These are phyloP conservation scores for Thereuonema tuberculata DNA, from an alignment of 1,140 invertebrate genomes.

Conservation along the genomic window DNA sequence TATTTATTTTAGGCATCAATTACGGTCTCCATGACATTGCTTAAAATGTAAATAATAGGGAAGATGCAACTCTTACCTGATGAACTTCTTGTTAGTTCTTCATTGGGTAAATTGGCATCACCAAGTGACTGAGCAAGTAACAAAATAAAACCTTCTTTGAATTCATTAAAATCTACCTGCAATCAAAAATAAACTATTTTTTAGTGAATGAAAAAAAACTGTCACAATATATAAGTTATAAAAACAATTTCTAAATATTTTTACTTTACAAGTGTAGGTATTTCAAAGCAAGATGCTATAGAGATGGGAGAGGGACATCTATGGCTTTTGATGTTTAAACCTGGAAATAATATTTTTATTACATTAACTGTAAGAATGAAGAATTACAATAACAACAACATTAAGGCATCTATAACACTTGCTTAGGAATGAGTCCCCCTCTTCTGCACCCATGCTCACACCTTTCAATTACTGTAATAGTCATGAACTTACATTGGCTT, in stretches of 20 bases:
- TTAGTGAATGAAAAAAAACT: background rate
- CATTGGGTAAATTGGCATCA: slow-evolving; percentile 1
- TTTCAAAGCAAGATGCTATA: background rate
- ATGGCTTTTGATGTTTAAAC: too few relatives aligned
- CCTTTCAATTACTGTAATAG: too few relatives aligned
- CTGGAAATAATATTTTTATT: too few relatives aligned
- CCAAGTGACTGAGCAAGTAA: slow-evolving; percentile 21
- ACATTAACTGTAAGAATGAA: too few relatives aligned
- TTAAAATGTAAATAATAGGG: too few relatives aligned
- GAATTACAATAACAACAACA: too few relatives aligned
- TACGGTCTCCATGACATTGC: background rate
- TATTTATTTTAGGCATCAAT: background rate
- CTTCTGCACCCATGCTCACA: too few relatives aligned
- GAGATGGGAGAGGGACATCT: background rate
- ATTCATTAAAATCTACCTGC: slow-evolving; percentile 28
- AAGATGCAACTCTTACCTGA: too few relatives aligned
- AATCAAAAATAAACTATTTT: background rate
- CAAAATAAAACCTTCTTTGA: slow-evolving; percentile 28
- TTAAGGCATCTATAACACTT: too few relatives aligned
- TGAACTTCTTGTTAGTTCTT: background rate
- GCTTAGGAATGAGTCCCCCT: too few relatives aligned
- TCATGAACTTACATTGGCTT: too few relatives aligned
- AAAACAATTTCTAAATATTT: background rate
- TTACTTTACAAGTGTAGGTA: background rate
- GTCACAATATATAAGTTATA: background rate